Evolutionary conservation across 2,797 vertebrate genomes (phyloP), one percentile per base, ranked within the genome.

Genomic region (Gambelia wislizenii): DNA sequence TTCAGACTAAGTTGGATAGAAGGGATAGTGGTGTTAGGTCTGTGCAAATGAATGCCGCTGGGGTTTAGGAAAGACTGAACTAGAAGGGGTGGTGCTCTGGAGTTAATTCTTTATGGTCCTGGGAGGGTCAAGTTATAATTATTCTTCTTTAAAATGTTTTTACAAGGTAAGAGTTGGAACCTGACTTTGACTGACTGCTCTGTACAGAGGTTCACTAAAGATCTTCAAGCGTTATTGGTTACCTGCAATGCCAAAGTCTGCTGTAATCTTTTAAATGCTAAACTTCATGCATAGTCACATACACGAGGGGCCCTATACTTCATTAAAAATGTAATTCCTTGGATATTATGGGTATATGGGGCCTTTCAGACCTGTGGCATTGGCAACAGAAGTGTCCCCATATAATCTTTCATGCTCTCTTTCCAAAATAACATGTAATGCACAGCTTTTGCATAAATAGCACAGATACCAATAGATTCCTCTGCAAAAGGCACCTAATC

Each of bases 401-500:
- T 10, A 72, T 8, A 83, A 6, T 14, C 85, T 86, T 44, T 70
- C 64, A 83, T 42, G 75, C 59, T 81, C 18, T 49, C 69, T 77
- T 61, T 25, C 72, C 64, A 84, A 42, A 64, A 44, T 81, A 69
- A 94, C 87, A 86, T 87, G 64, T 91, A 91, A 92, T 69, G 91
- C 92, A 91, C 16, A 94, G 89, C 91, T 90, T 91, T 13, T 94
- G 67, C 87, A 85, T 85, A 94, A 89, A 92, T 93, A 86, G 85
- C 88, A 95, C 87, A 92, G 91, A 92, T 94, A 88, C 89, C 91
- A 87, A 77, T 94, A 92, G 91, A 94, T 94, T 95, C 92, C 93
- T 94, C 93, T 94, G 92, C 93, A 95, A 89, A 86, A 93, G 78
- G 77, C 90, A 84, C 87, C 72, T 90, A 94, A 97, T 96, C 96